Percentiles rank a stretch among this genome's conserved stretches.
Evolutionary conservation across 2,113 vertebrate genomes (phyloP).

Genomic region (Hemiscyllium ocellatum): DNA sequence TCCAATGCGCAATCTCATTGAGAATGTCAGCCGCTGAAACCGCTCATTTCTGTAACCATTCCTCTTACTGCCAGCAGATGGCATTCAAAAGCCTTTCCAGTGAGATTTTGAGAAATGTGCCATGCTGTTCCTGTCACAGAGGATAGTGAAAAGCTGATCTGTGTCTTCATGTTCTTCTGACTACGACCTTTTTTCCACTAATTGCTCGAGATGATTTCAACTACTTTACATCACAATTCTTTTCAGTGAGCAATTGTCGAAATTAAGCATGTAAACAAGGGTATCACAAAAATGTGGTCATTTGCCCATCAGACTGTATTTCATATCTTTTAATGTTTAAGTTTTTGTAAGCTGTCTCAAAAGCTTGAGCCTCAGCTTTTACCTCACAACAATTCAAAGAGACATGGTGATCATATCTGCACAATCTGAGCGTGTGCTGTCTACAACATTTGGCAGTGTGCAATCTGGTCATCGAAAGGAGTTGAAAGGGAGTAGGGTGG

Average conservation of each 20-base stretch:
- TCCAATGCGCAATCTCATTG: background rate
- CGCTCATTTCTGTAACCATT: background rate
- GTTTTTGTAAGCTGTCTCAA: background rate
- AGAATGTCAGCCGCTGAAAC: background rate
- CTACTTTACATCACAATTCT: background rate
- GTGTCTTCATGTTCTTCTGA: no score
- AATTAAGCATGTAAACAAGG: background rate
- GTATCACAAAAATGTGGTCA: background rate
- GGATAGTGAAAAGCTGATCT: background rate
- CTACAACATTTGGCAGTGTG: background rate
- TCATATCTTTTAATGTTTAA: background rate
- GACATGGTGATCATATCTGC: background rate
- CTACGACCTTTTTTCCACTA: background rate
- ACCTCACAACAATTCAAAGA: background rate
- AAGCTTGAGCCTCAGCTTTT: background rate
- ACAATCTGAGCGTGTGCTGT: background rate
- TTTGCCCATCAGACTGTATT: background rate
- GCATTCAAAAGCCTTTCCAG: background rate
- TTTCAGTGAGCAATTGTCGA: background rate
- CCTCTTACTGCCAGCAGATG: constrained; percentile 24
- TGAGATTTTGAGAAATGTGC: background rate
- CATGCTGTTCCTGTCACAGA: background rate
- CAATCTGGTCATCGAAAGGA: background rate
- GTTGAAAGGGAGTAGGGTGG: background rate
- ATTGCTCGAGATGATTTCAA: background rate